A percentile compares a stretch with the other conserved stretches of the same genome.
Conservation (phyloP, 2,797 vertebrate genomes). For the Ptychadena robeensis region DNA sequence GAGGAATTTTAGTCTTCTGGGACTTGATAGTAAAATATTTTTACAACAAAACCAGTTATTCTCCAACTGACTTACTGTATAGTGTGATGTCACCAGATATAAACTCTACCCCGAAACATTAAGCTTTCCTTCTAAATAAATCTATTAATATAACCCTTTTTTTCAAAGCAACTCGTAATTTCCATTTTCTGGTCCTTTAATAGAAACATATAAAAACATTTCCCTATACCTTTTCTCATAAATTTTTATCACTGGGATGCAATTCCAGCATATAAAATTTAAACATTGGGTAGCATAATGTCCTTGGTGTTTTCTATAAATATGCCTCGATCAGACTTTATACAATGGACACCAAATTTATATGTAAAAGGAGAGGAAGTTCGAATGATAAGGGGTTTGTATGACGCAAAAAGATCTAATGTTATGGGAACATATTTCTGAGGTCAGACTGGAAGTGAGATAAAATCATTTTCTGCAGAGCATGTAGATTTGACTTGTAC, state of each 20-base stretch:
- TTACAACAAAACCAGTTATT: too few relatives aligned
- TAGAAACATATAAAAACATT: not conserved
- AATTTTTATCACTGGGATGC: not conserved
- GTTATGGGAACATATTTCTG: not conserved
- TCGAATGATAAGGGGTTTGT: too few relatives aligned
- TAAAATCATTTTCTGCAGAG: slow-evolving; percentile 18
- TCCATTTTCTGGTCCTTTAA: not conserved
- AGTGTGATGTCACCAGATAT: not conserved
- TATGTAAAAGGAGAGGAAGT: too few relatives aligned
- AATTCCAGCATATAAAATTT: not conserved
- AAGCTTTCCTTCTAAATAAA: not conserved
- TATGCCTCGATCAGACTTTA: too few relatives aligned
- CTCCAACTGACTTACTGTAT: not conserved
- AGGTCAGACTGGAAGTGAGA: slow-evolving; percentile 19
- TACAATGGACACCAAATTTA: too few relatives aligned
- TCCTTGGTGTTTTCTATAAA: not conserved
- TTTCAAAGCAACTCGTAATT: not conserved
- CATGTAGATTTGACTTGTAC: not conserved
- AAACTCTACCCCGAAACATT: not conserved
- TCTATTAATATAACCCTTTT: not conserved
- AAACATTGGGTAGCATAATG: not conserved
- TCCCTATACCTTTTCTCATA: not conserved
- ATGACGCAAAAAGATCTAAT: not conserved
- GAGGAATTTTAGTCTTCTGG: too few relatives aligned
- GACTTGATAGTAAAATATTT: too few relatives aligned